phyloP scores from a whole-genome alignment of 2,797 vertebrate species.

The Epinephelus malabaricus region DNA sequence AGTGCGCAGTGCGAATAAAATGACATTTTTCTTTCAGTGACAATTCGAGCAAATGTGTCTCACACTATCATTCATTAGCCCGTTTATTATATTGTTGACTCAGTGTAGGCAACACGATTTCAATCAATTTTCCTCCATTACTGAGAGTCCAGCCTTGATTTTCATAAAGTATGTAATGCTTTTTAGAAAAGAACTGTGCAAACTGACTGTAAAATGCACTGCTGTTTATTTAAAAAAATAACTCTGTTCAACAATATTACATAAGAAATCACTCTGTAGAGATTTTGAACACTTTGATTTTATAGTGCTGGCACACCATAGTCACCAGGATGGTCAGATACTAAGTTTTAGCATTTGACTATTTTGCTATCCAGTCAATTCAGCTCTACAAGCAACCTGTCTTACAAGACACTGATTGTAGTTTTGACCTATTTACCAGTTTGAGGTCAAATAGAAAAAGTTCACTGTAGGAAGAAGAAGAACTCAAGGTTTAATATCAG shows the following conservation, averaged over 20 bases:
- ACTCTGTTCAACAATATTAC: not conserved
- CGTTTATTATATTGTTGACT: constrained; percentile 45
- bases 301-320: too few relatives aligned
- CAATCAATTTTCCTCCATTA: constrained; percentile 22
- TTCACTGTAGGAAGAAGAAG: too few relatives aligned
- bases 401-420: too few relatives aligned
- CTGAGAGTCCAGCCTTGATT: constrained; percentile 4
- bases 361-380: too few relatives aligned
- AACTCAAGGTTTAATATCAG: too few relatives aligned
- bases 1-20: constrained; percentile 37
- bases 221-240: not conserved
- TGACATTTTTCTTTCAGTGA: constrained; percentile 34
- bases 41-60: constrained; percentile 31
- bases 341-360: too few relatives aligned
- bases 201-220: not conserved
- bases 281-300: not conserved
- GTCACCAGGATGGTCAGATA: too few relatives aligned
- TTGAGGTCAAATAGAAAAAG: too few relatives aligned
- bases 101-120: constrained; percentile 23
- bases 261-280: constrained; percentile 1
- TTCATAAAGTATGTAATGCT: constrained; percentile 8
- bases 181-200: constrained; percentile 2
- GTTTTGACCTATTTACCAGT: too few relatives aligned
- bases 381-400: too few relatives aligned
- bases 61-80: constrained; percentile 29